phyloP scores from a whole-genome alignment of 2,113 vertebrate species.

The Alligator mississippiensis region DNA sequence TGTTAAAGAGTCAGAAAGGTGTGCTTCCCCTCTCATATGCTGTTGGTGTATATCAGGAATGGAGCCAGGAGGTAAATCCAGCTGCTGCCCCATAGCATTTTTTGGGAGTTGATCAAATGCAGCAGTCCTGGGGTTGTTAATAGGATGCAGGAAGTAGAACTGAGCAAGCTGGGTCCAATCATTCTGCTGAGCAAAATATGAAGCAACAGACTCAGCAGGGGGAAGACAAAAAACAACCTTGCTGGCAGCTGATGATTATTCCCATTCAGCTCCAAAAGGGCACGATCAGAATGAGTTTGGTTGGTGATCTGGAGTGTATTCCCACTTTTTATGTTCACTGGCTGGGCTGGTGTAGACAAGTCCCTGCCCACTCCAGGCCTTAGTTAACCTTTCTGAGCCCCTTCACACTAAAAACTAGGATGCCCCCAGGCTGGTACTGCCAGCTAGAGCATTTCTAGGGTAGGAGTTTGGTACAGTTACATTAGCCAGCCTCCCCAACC shows the following conservation, averaged over 20 bases:
- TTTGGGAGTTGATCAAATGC: not conserved
- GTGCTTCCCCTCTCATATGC: too few species aligned
- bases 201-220: too few species aligned
- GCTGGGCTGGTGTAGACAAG: not conserved
- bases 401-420: too few species aligned
- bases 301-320: not conserved
- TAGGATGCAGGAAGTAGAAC: not conserved
- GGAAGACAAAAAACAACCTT: not conserved
- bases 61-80: not conserved
- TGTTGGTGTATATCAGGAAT: too few species aligned
- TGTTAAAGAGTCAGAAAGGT: too few species aligned
- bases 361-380: not conserved
- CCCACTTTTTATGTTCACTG: not conserved
- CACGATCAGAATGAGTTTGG: not conserved
- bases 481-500: too few species aligned
- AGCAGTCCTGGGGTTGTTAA: not conserved
- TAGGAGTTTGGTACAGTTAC: too few species aligned
- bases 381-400: not conserved
- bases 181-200: not conserved
- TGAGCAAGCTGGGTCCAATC: not conserved
- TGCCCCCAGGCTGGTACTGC: too few species aligned
- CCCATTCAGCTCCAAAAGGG: not conserved
- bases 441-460: too few species aligned
- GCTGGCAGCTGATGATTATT: not conserved
- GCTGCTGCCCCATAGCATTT: not conserved